Evolutionary conservation across 2,888 invertebrate species (phyloP).

Genomic region (Eupelmus urozonus): DNA sequence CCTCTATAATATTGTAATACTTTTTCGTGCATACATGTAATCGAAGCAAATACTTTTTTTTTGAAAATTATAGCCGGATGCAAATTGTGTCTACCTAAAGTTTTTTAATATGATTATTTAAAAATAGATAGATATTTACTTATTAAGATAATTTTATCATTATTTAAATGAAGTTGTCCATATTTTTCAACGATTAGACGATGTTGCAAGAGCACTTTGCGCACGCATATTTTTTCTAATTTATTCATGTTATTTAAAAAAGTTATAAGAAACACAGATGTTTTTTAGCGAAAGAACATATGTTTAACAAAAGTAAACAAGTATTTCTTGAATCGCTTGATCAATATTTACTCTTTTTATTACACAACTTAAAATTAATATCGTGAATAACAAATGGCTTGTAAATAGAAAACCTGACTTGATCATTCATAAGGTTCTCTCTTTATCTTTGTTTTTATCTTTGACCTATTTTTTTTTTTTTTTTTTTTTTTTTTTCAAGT

Average conservation of each 20-base stretch:
- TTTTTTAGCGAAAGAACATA: too few relatives aligned
- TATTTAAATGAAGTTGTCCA: neutral
- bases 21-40: too few relatives aligned
- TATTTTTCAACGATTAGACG: too few relatives aligned
- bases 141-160: neutral
- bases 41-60: too few relatives aligned
- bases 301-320: neutral
- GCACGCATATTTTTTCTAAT: too few relatives aligned
- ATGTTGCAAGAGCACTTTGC: too few relatives aligned
- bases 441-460: neutral
- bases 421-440: neutral
- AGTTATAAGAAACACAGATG: too few relatives aligned
- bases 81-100: neutral
- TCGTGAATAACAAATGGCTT: neutral
- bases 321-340: neutral
- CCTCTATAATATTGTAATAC: too few relatives aligned
- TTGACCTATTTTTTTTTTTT: slow-evolving; percentile 3
- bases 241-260: neutral
- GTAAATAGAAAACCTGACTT: neutral
- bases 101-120: neutral
- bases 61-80: too few relatives aligned
- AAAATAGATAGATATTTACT: neutral
- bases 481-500: too few relatives aligned
- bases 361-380: neutral
- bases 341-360: slow-evolving; percentile 5